These are phyloP conservation scores for Eudorcas thomsonii DNA, from an alignment of 2,113 vertebrate genomes.

Conservation along the genomic window DNA sequence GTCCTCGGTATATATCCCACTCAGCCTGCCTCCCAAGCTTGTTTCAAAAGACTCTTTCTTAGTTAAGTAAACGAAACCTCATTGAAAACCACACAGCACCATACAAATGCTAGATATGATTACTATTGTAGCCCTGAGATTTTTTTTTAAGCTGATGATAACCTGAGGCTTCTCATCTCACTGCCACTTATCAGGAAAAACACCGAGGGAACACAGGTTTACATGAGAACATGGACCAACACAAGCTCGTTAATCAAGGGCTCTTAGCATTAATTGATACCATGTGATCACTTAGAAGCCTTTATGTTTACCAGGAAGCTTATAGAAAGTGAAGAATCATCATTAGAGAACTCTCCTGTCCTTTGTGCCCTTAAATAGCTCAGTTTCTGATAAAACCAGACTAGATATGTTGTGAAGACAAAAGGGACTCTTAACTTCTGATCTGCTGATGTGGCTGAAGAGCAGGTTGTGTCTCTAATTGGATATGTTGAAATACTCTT, in stretches of 20 bases:
- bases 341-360: conserved; percentile 45
- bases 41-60: not conserved
- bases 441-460: conserved; percentile 46
- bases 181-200: not conserved
- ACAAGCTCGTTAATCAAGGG: conserved; percentile 43
- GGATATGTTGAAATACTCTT: conserved; percentile 25
- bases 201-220: not conserved
- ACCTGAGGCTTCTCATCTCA: not conserved
- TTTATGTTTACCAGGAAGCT: conserved; percentile 57
- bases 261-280: conserved; percentile 51
- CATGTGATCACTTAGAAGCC: conserved; percentile 43
- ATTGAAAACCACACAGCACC: not conserved
- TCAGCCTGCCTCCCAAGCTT: not conserved
- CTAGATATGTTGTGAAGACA: conserved; percentile 32
- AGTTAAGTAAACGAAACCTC: not conserved
- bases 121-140: accelerated
- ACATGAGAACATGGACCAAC: conserved; percentile 44
- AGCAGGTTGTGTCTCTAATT: conserved; percentile 51
- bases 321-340: conserved; percentile 49
- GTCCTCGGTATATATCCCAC: not conserved
- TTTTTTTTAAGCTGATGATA: not conserved
- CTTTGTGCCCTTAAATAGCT: conserved; percentile 48
- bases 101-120: not conserved
- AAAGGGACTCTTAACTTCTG: conserved; percentile 30
- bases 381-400: conserved; percentile 59